Base-by-base conservation (phyloP, 2,797 vertebrate species). In the Coregonus ussuriensis region DNA sequence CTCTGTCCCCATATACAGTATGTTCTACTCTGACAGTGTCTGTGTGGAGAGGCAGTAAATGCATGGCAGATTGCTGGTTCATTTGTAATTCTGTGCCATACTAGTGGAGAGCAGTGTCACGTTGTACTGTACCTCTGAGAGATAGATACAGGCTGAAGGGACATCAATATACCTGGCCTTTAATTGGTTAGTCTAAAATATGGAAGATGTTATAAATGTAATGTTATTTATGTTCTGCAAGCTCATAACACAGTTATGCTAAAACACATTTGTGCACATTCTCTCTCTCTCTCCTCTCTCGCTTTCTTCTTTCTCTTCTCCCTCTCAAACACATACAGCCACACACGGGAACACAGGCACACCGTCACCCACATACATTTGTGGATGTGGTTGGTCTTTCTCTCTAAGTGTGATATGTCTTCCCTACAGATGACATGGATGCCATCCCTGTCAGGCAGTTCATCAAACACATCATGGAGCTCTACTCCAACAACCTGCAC, bases 381-480 rank as follows among this genome's bases (percentile, higher is more conserved):
- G 15, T 31, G 4, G 3, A 69, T 29, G 1, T 29, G 31, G 15
- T 14, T 29, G 25, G 7, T 67, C 13, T 33, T 29, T 29, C 29
- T 73, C 29, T 35, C n/a, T 74, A 66, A 76, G 62, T 77, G 18
- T 63, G 62, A n/a, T 65, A 7, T 81, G 25, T 86, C 74, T 85
- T 71, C 81, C 52, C 82, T 91, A 77, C 94, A 99, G 98, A 99
- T 94, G 98, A 99, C 90, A 97, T 97, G 95, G 98, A 99, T 87
- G 97, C 97, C 86, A 93, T 99, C 89, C 95, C 97, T 41, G 96
- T 99, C 82, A 98, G 97, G 91, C 97, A 97, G 90, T 99, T 99
- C 79, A 87, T 98, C 78, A 99, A 99, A 95, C 97, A 98, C 91
- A 93, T 98, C 87, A 95, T 95, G 91, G 96, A 98, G 86, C 96